phyloP scores from a whole-genome alignment of 2,888 invertebrate species.

The Tipula confusa region DNA sequence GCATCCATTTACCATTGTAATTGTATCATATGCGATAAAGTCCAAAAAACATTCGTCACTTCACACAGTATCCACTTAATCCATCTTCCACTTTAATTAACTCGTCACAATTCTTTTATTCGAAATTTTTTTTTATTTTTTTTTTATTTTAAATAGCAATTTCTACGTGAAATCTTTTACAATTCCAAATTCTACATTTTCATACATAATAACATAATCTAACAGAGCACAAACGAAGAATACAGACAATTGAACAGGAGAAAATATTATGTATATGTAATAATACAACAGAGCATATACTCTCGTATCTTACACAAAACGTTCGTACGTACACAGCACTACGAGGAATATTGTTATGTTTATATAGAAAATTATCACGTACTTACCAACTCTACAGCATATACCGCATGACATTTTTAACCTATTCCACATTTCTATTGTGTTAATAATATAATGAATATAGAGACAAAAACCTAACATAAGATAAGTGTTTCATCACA shows the following conservation, averaged over 20 bases:
- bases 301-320: neutral
- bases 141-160: neutral
- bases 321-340: neutral
- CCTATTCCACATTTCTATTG: neutral
- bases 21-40: neutral
- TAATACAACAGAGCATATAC: neutral
- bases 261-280: no score
- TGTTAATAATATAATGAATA: neutral
- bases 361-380: neutral
- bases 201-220: neutral
- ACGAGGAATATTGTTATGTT: neutral
- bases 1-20: neutral
- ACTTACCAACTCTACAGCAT: neutral
- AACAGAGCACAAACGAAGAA: no score
- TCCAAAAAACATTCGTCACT: neutral
- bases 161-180: constrained; percentile 12
- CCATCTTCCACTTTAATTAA: neutral
- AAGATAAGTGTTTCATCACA: neutral
- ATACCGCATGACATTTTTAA: neutral
- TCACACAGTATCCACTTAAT: neutral
- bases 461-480: no score
- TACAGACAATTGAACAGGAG: neutral
- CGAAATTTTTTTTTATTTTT: neutral
- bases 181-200: neutral
- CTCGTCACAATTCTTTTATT: neutral